Evolutionary conservation across 2,113 vertebrate species (phyloP), one percentile per base, ranked within the genome.

Genomic region (Chrysemys picta): DNA sequence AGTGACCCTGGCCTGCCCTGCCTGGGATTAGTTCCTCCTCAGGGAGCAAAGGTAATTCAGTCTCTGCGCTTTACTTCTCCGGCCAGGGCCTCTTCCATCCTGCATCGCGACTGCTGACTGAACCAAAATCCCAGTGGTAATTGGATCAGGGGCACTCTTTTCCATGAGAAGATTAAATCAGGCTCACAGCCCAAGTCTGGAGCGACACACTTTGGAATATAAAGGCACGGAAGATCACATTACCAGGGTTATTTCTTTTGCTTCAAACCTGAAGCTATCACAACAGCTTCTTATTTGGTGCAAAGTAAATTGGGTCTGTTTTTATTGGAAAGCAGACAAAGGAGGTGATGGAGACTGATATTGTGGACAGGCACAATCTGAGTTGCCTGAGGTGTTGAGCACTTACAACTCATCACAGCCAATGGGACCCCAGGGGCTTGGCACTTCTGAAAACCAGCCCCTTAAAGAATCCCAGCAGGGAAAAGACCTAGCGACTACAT

Each of bases 61-160:
- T 88, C 85, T 93, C 56, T n/a, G 90, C 89, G 82, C 96, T 93
- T 47, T 90, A 76, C 89, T 92, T 93, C 94, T 29, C 56, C 19
- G 21, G 84, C 4, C 84, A 50, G 91, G 13, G 85, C 93, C 22
- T 17, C 82, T 76, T 31, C 93, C 5, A 45, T 89, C 89, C n/a
- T 10, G 95, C 21, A 38, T 96, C 97, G 93, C 93, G 57, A 96
- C 96, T 93, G 97, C 98, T 95, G 98, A 88, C 97, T 92, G 96
- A 93, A 47, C 97, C 21, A 14, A 97, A 98, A 98, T 97, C 96
- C 97, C 98, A 92, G 89, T 95, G 97, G 94, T 97, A 98, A 98
- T 98, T 93, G 98, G 98, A 98, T 98, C 97, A 98, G 97, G 97
- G 98, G 96, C 97, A 86, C 94, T 54, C 91, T 95, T 97, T 97